These are phyloP conservation scores for Saccostrea cuccullata DNA, from an alignment of 1,140 invertebrate genomes.

Conservation along the genomic window DNA sequence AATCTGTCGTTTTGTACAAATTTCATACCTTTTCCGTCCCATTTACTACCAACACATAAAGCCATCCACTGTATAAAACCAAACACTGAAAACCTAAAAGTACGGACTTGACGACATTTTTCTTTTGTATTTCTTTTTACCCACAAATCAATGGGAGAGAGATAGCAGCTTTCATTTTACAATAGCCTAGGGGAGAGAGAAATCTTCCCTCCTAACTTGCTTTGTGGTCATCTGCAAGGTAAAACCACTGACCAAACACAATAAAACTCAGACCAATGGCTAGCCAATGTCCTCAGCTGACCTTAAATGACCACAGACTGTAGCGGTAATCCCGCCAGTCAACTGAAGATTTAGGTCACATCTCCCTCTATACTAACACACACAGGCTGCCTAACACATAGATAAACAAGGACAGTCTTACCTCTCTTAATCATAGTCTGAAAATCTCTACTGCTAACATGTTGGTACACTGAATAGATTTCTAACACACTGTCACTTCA, in stretches of 20 bases:
- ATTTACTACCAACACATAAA: neutral
- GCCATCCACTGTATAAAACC: neutral
- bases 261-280: neutral
- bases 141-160: slow-evolving; percentile 32
- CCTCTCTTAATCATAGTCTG: neutral
- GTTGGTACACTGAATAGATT: neutral
- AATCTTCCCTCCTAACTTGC: neutral
- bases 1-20: neutral
- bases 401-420: neutral
- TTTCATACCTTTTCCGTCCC: neutral
- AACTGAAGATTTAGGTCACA: neutral
- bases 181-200: neutral
- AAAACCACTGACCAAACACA: neutral
- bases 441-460: neutral
- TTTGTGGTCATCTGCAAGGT: neutral
- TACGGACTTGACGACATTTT: slow-evolving; percentile 14
- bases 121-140: slow-evolving; percentile 34
- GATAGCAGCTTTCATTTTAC: neutral
- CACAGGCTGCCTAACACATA: neutral
- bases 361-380: neutral
- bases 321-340: neutral
- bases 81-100: neutral
- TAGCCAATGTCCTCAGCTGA: slow-evolving; percentile 21
- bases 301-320: slow-evolving; percentile 3
- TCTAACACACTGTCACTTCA: slow-evolving; percentile 16